Evolutionary conservation across 92 coral and sea anemone species (phyloP).

Genomic region (Paragorgia papillata): DNA sequence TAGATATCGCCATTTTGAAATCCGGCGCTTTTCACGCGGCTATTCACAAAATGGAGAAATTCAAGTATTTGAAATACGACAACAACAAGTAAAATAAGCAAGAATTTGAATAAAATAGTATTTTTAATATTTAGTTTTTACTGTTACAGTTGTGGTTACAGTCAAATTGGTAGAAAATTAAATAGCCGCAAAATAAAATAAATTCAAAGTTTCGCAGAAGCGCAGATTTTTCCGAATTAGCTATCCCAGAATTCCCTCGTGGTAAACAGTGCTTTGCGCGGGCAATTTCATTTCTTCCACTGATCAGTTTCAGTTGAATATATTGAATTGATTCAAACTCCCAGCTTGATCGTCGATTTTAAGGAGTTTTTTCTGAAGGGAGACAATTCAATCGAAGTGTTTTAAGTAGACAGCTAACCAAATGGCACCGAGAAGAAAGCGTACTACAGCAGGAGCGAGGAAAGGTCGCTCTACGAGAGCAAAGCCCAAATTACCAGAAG

Average conservation of each 20-base stretch:
- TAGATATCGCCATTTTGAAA: too few relatives aligned
- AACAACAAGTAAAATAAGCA: too few relatives aligned
- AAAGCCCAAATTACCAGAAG: conserved; percentile 90
- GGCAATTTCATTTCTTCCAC: not conserved
- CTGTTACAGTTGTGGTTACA: too few relatives aligned
- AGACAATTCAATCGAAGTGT: not conserved
- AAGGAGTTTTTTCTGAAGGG: not conserved
- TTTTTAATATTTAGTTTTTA: too few relatives aligned
- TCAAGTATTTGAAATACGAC: too few relatives aligned
- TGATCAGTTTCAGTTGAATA: not conserved
- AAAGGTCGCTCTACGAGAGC: conserved; percentile 52
- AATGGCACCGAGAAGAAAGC: conserved; percentile 70
- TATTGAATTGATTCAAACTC: not conserved
- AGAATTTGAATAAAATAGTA: too few relatives aligned
- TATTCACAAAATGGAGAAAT: too few relatives aligned
- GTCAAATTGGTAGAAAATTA: too few relatives aligned
- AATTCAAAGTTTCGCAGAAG: too few relatives aligned
- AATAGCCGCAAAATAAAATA: too few relatives aligned
- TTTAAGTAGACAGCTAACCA: not conserved
- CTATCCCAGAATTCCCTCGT: conserved; percentile 2
- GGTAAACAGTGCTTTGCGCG: conserved; percentile 7
- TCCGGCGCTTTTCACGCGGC: too few relatives aligned
- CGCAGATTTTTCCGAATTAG: too few relatives aligned
- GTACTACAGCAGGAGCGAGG: conserved; percentile 45
- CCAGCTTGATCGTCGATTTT: conserved; percentile 4